A percentile compares a stretch with the other conserved stretches of the same genome.
phyloP scores from a whole-genome alignment of 2,113 vertebrate species.

The Rynchops niger region DNA sequence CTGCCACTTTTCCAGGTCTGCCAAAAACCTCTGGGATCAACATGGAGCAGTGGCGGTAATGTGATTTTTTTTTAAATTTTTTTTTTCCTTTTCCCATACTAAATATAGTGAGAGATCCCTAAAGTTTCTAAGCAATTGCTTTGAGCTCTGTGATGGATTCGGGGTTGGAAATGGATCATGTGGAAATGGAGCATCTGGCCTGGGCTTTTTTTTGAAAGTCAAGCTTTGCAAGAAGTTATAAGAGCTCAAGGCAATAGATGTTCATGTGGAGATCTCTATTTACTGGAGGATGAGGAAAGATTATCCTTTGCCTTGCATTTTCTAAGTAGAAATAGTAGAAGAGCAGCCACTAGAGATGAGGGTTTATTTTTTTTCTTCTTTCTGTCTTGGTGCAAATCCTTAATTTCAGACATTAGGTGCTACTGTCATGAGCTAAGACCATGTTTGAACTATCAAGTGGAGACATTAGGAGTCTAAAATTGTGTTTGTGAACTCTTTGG shows the following conservation, averaged over 20 bases:
- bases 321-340: not conserved
- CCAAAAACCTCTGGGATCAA: constrained; percentile 57
- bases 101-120: not conserved
- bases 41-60: constrained; percentile 6
- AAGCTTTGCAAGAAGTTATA: not conserved
- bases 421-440: not conserved
- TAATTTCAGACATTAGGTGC: not conserved
- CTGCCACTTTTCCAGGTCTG: constrained; percentile 36
- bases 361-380: not conserved
- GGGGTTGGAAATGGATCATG: not conserved
- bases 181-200: not conserved
- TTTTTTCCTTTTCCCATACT: not conserved
- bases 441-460: not conserved
- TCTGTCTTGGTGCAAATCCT: not conserved
- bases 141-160: not conserved
- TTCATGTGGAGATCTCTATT: not conserved
- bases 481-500: not conserved
- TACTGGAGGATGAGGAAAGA: not conserved
- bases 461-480: not conserved
- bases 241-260: not conserved
- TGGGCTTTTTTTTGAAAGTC: not conserved
- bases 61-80: not conserved
- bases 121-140: not conserved
- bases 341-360: not conserved
- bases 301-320: not conserved